Evolutionary conservation across 1,140 invertebrate genomes (phyloP).

Genomic region (Diprion similis): DNA sequence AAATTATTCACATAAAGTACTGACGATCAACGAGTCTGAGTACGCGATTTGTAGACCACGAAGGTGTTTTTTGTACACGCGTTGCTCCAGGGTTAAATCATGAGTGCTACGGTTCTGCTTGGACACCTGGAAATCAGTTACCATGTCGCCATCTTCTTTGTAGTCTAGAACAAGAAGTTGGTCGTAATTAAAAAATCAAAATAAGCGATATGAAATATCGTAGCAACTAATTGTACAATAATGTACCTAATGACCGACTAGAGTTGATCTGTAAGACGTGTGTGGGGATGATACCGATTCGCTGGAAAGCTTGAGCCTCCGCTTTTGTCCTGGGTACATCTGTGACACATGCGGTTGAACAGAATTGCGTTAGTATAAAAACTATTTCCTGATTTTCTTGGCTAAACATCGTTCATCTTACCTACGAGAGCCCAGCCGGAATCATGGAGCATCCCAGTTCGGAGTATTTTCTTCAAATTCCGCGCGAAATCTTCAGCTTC

Average conservation of each 20-base stretch:
- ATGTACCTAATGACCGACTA: constrained; percentile 35
- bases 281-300: constrained; percentile 58
- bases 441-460: constrained; percentile 26
- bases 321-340: constrained; percentile 56
- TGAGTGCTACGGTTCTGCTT: background rate
- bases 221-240: background rate
- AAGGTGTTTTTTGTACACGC: constrained; percentile 30
- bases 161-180: background rate
- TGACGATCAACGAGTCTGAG: constrained; percentile 37
- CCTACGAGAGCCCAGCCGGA: constrained; percentile 50
- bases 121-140: background rate
- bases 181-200: background rate
- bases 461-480: constrained; percentile 32
- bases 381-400: background rate
- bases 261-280: constrained; percentile 59
- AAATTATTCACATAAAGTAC: constrained; percentile 10
- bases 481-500: constrained; percentile 33
- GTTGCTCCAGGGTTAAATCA: constrained; percentile 14
- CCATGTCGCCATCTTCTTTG: background rate
- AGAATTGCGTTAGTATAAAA: constrained; percentile 10
- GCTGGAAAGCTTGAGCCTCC: constrained; percentile 57
- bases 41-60: constrained; percentile 37
- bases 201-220: background rate
- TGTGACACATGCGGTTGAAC: constrained; percentile 33
- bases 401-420: constrained; percentile 25